These are phyloP conservation scores for Erannis defoliaria DNA, from an alignment of 2,888 invertebrate species.

Conservation along the genomic window DNA sequence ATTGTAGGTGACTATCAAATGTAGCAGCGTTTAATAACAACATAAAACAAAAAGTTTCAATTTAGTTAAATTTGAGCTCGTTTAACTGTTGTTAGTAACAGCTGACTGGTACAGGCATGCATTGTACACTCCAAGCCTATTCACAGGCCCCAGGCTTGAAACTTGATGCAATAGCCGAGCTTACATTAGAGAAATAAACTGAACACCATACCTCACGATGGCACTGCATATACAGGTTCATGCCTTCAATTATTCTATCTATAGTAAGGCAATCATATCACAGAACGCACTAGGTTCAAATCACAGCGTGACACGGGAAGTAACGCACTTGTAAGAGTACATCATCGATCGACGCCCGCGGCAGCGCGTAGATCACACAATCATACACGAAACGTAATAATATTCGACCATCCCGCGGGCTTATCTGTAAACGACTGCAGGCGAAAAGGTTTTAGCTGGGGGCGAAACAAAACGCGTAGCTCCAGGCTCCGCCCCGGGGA, in stretches of 20 bases:
- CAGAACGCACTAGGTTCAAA: conserved; percentile 69
- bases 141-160: conserved; percentile 3
- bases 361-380: conserved; percentile 76
- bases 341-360: conserved; percentile 80
- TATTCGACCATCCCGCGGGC: conserved; percentile 86
- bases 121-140: not conserved
- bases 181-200: conserved; percentile 33
- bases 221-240: conserved; percentile 85
- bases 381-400: conserved; percentile 82
- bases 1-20: too few species aligned
- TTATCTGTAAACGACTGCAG: conserved; percentile 86
- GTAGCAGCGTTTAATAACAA: too few species aligned
- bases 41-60: too few species aligned
- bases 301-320: conserved; percentile 57
- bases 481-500: conserved; percentile 82
- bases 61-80: too few species aligned
- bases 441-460: conserved; percentile 86
- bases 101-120: not conserved
- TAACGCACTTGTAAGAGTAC: conserved; percentile 64
- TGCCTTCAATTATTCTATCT: conserved; percentile 72
- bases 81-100: too few species aligned
- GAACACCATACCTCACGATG: conserved; percentile 83
- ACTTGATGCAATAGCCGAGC: not conserved
- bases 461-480: conserved; percentile 82
- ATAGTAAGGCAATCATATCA: conserved; percentile 85